Evolutionary conservation across 1,140 invertebrate species (phyloP), one percentile per base, ranked within the genome.

Genomic region (Geopemphigus sp.): DNA sequence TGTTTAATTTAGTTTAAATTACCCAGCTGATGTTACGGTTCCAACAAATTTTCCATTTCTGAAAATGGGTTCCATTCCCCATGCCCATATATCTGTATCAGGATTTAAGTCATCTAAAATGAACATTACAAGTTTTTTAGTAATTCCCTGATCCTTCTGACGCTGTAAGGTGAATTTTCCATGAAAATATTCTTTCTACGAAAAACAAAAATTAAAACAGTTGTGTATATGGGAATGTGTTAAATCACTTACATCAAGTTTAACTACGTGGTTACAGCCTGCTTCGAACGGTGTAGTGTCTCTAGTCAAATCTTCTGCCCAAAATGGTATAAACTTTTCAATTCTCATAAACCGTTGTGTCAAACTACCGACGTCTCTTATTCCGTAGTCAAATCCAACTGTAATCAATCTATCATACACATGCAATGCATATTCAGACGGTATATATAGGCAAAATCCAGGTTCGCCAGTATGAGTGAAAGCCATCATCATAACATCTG

Each of bases 381-480:
- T 88, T 54, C 91, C 91, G 84, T 94, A 94, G 84, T 89, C 88
- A 82, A 83, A 84, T 0, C 88, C 89, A 61, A 88, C 86, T 17
- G 86, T 86, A 85, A 93, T 90, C 64, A 95, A 84, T 81, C 88
- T 88, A 82, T 92, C 90, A 84, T 94, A 95, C 1, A 94, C 91
- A 83, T 94, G 92, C 12, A 94, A 85, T 6, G 92, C 92, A 86
- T 93, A 93, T 87, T 93, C 88, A 8, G 90, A 89, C 26, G 93
- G 93, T 80, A 95, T 90, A 83, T 94, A 94, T 0, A 95, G 85
- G 72, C 93, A 92, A 87, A 92, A 95, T 11, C 93, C 93, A 83
- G 93, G 89, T 85, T 95, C 93, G 39, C 93, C 93, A 72, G 92
- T 93, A 83, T 95, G 92, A 0, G 93, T 94, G 80, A 94, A 89